phyloP scores from a whole-genome alignment of 2,888 invertebrate species.

The Stenotaenia linearis region DNA sequence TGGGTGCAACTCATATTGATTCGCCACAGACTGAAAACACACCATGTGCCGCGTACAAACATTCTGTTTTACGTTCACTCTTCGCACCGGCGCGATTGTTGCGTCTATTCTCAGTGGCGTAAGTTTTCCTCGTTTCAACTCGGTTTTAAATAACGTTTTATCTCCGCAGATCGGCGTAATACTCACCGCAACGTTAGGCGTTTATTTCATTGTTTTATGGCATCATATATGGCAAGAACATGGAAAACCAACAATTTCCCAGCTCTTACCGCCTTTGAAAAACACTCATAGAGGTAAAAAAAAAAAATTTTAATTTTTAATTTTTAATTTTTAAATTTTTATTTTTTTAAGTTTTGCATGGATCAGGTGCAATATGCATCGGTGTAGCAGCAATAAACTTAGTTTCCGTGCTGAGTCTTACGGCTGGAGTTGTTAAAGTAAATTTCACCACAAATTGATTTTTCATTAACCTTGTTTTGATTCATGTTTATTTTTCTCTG shows the following conservation, averaged over 20 bases:
- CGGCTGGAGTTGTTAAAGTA: neutral
- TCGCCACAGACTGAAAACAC: neutral
- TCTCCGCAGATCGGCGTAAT: neutral
- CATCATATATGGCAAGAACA: neutral
- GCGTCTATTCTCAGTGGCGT: neutral
- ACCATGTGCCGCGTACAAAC: conserved; percentile 3
- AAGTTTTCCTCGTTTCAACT: neutral
- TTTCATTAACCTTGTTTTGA: neutral
- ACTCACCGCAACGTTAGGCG: neutral
- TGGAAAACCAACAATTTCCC: too few species aligned
- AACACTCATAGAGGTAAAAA: neutral
- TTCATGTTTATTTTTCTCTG: neutral
- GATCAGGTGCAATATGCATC: neutral
- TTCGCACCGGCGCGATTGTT: neutral
- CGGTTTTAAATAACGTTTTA: neutral
- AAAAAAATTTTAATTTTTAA: neutral
- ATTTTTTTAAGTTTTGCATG: neutral
- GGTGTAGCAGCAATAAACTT: neutral
- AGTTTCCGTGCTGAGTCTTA: neutral
- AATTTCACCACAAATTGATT: neutral
- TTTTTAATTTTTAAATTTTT: neutral
- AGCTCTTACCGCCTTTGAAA: neutral
- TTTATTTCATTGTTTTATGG: neutral
- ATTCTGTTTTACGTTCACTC: neutral
- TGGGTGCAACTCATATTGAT: neutral